Evolutionary conservation across 2,797 vertebrate species (phyloP), one percentile per base, ranked within the genome.

Genomic region (Intellagama lesueurii): DNA sequence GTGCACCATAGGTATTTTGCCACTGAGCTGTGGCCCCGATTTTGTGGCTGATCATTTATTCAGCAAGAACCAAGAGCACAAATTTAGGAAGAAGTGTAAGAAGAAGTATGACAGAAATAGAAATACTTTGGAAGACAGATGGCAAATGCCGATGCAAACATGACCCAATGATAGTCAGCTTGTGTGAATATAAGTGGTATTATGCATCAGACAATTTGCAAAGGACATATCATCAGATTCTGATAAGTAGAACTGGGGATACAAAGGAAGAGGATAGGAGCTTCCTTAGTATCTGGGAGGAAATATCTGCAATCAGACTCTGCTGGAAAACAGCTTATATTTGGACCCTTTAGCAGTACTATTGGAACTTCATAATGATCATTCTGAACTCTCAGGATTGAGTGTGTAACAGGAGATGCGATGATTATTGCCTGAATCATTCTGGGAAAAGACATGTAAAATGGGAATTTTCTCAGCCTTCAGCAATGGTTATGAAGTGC

Each of bases 401-500:
- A 70, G 40, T 6, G 72, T 84, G 40, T 72, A 60, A 69, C 52
- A 56, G 72, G n/a, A 68, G 49, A 83, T 49, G 66, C 47, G 40
- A 30, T 88, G 60, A 77, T 88, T 88, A 83, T 68, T 68, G 72
- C 60, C 64, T 76, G 81, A 69, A 77, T 83, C 44, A 64, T 72
- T 77, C 40, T 83, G 72, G 28, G 19, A 35, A 77, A 88, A 88
- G 60, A 68, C 72, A 40, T 52, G 47, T 24, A 88, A 69, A 88
- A 68, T 52, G 40, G 72, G 60, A 68, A 76, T 77, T 88, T 4
- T 35, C 72, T 56, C 32, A 68, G 40, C 30, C 60, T 52, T 81
- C 44, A 68, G 81, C 72, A 88, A 88, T 77, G 64, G 73, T 83
- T 88, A 52, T 77, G n/a, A 88, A 83, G 66, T 87, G 78, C 40